Percentiles rank a stretch among this genome's conserved stretches.
These are phyloP conservation scores for Eidolon dupreanum DNA, from an alignment of 2,797 vertebrate genomes.

Conservation along the genomic window DNA sequence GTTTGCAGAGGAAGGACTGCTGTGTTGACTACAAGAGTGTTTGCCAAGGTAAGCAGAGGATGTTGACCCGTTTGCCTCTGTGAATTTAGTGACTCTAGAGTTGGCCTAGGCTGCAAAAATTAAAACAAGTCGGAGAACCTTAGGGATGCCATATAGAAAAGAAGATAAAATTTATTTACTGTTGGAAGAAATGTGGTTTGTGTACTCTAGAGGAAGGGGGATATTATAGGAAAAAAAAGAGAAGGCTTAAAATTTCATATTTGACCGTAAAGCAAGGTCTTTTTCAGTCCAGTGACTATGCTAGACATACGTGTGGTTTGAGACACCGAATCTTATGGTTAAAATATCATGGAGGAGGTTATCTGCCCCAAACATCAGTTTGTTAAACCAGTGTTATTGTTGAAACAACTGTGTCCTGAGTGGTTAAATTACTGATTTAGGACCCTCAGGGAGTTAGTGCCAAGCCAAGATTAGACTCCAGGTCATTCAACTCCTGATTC, in stretches of 20 bases:
- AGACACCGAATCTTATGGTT: neutral
- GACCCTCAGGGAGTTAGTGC: neutral
- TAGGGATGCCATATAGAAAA: neutral
- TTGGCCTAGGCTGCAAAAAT: neutral
- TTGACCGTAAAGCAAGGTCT: neutral
- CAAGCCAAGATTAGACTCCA: neutral
- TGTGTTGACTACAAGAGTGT: slow-evolving; percentile 86
- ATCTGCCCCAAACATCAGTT: neutral
- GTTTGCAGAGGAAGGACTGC: slow-evolving; percentile 86
- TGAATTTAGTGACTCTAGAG: neutral
- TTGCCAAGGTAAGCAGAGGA: slow-evolving; percentile 86
- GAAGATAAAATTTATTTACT: neutral
- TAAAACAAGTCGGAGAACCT: neutral
- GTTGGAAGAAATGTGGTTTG: neutral
- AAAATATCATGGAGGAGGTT: neutral
- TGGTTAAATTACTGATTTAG: neutral
- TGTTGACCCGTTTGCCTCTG: neutral
- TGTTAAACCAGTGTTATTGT: neutral
- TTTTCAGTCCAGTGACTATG: neutral
- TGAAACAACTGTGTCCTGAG: neutral
- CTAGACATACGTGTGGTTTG: neutral
- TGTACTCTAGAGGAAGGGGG: neutral
- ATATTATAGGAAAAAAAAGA: neutral
- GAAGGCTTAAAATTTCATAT: neutral
- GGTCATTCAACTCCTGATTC: neutral